Evolutionary conservation across 2,113 vertebrate genomes (phyloP).

Genomic region (Dasypus novemcinctus): DNA sequence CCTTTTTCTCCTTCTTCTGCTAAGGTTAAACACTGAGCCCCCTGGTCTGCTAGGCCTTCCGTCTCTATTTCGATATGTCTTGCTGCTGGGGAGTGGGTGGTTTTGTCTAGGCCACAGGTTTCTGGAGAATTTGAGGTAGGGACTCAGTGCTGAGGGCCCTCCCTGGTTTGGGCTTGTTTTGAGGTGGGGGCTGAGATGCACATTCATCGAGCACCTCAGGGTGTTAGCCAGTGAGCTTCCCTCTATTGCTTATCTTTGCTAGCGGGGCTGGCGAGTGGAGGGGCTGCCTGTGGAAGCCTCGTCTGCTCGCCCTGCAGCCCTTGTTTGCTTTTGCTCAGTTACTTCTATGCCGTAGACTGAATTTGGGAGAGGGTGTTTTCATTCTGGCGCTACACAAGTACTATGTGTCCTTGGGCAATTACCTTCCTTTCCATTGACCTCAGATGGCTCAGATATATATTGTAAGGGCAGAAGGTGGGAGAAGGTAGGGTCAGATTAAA

Average conservation of each 20-base stretch:
- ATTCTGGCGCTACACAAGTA: neutral
- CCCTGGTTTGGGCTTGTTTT: neutral
- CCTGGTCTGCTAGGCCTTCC: neutral
- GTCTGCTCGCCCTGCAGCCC: neutral
- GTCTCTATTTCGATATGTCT: neutral
- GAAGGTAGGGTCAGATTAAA: neutral
- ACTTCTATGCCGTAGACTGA: neutral
- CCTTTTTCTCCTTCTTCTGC: neutral
- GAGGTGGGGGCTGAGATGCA: neutral
- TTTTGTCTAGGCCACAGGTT: conserved; percentile 41
- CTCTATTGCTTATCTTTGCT: neutral
- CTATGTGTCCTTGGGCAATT: neutral
- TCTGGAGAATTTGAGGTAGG: neutral
- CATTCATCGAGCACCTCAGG: neutral
- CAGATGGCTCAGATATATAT: neutral
- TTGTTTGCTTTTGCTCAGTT: conserved; percentile 23
- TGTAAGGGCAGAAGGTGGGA: neutral
- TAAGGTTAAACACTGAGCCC: neutral
- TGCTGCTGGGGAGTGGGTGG: neutral
- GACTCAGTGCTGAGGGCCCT: neutral
- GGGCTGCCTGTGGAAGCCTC: neutral
- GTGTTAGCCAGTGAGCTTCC: neutral
- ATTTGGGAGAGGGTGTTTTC: neutral
- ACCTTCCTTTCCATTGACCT: neutral
- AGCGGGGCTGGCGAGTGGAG: neutral